These are phyloP conservation scores for Actias luna DNA, from an alignment of 2,888 invertebrate genomes.

Conservation along the genomic window DNA sequence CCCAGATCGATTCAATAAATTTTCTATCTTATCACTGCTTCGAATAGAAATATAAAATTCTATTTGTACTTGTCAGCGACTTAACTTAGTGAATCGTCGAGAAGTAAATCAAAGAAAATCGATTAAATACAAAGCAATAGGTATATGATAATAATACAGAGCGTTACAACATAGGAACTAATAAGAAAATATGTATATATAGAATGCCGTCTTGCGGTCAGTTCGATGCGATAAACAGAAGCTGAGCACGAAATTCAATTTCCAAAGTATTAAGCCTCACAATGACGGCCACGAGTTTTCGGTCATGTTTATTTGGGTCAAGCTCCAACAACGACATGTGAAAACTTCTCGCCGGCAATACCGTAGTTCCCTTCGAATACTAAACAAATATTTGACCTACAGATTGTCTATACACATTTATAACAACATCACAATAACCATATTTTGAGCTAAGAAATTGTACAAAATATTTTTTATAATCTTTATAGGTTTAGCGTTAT, in stretches of 20 bases:
- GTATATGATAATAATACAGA: constrained; percentile 17
- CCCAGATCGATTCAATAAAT: constrained; percentile 12
- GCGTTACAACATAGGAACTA: constrained; percentile 15
- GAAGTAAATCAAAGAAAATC: constrained; percentile 17
- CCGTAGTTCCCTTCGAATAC: constrained; percentile 39
- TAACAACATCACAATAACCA: constrained; percentile 15
- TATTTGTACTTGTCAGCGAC: constrained; percentile 15
- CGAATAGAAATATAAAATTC: constrained; percentile 14
- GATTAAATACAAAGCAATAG: constrained; percentile 11
- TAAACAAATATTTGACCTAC: constrained; percentile 40
- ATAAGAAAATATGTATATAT: constrained; percentile 41
- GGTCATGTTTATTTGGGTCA: constrained; percentile 68
- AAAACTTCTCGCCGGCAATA: constrained; percentile 63
- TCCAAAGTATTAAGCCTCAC: constrained; percentile 51
- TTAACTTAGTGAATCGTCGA: constrained; percentile 21
- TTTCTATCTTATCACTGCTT: constrained; percentile 8
- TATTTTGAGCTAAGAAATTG: not conserved
- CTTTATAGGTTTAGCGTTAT: no score
- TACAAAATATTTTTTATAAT: not conserved
- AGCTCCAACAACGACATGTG: constrained; percentile 50
- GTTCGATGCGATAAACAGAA: constrained; percentile 45
- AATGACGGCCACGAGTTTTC: constrained; percentile 61
- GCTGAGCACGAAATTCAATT: constrained; percentile 57
- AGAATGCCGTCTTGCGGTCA: constrained; percentile 38
- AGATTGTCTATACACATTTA: constrained; percentile 30